Evolutionary conservation across 1,140 invertebrate genomes (phyloP).

Genomic region (Eriosoma lanigerum): DNA sequence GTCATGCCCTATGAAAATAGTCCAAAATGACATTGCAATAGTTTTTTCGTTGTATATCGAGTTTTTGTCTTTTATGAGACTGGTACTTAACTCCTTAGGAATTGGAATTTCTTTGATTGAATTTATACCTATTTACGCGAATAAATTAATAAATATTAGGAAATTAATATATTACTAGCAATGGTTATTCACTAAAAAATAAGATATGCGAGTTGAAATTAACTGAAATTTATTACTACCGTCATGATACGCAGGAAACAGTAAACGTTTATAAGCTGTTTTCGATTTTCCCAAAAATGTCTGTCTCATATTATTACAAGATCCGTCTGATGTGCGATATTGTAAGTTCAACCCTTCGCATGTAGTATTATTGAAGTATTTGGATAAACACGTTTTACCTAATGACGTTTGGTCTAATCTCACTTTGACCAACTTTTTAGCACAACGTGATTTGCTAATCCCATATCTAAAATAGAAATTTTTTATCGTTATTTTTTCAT

Average conservation of each 20-base stretch:
- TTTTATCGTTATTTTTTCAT: not conserved
- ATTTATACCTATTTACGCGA: slow-evolving; percentile 4
- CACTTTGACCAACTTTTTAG: not conserved
- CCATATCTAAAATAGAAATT: not conserved
- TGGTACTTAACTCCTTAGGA: slow-evolving; percentile 58
- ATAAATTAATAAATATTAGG: no score
- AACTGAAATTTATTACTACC: no score
- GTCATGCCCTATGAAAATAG: slow-evolving; percentile 81
- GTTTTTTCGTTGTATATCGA: slow-evolving; percentile 61
- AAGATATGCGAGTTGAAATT: no score
- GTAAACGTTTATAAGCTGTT: slow-evolving; percentile 62
- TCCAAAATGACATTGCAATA: slow-evolving; percentile 75
- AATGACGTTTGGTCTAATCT: slow-evolving; percentile 32
- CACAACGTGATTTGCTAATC: not conserved
- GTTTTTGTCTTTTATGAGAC: slow-evolving; percentile 56
- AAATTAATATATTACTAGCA: no score
- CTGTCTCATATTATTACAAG: slow-evolving; percentile 66
- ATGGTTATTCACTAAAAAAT: no score
- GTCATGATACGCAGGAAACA: slow-evolving; percentile 64
- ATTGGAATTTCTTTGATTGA: slow-evolving; percentile 57
- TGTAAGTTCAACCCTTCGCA: slow-evolving; percentile 53
- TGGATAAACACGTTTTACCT: slow-evolving; percentile 1
- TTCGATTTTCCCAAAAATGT: slow-evolving; percentile 65
- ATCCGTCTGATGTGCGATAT: slow-evolving; percentile 67
- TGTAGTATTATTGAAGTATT: not conserved